These are phyloP conservation scores for Orius insidiosus DNA, from an alignment of 1,140 invertebrate genomes.

Conservation along the genomic window DNA sequence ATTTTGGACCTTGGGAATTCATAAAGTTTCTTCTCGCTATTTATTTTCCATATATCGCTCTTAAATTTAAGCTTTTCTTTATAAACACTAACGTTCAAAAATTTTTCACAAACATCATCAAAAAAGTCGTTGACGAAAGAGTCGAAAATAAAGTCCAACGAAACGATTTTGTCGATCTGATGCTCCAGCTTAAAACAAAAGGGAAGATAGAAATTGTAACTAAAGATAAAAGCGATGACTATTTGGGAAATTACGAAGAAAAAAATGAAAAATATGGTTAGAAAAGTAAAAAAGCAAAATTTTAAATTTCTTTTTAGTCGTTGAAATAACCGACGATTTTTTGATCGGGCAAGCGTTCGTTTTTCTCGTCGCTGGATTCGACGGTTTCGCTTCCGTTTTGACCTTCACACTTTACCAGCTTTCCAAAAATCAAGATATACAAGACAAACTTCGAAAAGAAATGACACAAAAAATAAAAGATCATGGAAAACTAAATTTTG, in stretches of 20 bases:
- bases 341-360: not conserved
- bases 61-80: not conserved
- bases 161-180: slow-evolving; percentile 1
- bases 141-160: not conserved
- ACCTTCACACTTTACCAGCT: not conserved
- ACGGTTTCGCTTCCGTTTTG: not conserved
- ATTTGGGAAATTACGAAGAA: not conserved
- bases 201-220: not conserved
- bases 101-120: not conserved
- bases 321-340: slow-evolving; percentile 1
- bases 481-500: not conserved
- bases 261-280: slow-evolving; percentile 2
- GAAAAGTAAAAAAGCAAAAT: not conserved
- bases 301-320: not conserved
- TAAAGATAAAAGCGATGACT: not conserved
- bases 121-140: not conserved
- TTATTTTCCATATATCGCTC: not conserved
- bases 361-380: slow-evolving; percentile 1
- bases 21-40: not conserved
- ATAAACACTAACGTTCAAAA: not conserved
- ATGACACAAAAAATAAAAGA: not conserved
- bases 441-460: slow-evolving; percentile 1
- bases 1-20: not conserved
- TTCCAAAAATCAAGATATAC: not conserved
- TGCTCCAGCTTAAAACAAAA: not conserved